Evolutionary conservation across 1,140 invertebrate species (phyloP), one percentile per base, ranked within the genome.

Genomic region (Trachelipus rathkii): DNA sequence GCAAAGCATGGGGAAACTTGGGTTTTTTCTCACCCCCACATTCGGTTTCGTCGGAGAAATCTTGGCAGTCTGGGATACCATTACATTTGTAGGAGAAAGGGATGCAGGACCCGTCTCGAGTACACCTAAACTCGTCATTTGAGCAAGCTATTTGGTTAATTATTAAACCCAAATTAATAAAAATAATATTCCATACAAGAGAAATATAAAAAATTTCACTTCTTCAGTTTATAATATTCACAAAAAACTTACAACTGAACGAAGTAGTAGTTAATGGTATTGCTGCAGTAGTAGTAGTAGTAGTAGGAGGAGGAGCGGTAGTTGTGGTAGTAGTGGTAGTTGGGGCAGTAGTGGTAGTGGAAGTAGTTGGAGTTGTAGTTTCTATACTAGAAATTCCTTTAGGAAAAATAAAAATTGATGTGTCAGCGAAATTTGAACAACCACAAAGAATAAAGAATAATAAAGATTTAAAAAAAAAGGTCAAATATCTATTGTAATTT

Each of bases 1-100:
- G 33, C 33, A 33, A 33, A 33, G 33, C 33, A 33, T 33, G 33
- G 33, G 33, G 6, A 33, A 33, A 33, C 2, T 33, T 33, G 33
- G 50, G 50, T 3, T 15, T 8, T 19, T 60, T 60, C 50, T 60
- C 33, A 23, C 23, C 72, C 19, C 15, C 76, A 45, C 78, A 79
- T 19, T 72, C 46, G 9, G 73, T 50, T 81, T 88, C 87, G 78
- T 88, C 87, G 8, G 85, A 84, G 0, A 82, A 83, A 78, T 89
- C 88, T 19, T 83, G 77, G 80, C 88, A 89, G 74, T 89, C 86
- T 68, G 85, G 84, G 43, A 86, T 78, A 10, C 85, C 84, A 82
- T 89, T 85, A 83, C 88, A 89, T 21, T 83, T 84, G 10, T 77
- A 77, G 15, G 50, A 69, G 46, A 72, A 43, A 33, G 60, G 72